Evolutionary conservation across 2,888 invertebrate species (phyloP), one percentile per base, ranked within the genome.

Genomic region (Luffia ferchaultella): DNA sequence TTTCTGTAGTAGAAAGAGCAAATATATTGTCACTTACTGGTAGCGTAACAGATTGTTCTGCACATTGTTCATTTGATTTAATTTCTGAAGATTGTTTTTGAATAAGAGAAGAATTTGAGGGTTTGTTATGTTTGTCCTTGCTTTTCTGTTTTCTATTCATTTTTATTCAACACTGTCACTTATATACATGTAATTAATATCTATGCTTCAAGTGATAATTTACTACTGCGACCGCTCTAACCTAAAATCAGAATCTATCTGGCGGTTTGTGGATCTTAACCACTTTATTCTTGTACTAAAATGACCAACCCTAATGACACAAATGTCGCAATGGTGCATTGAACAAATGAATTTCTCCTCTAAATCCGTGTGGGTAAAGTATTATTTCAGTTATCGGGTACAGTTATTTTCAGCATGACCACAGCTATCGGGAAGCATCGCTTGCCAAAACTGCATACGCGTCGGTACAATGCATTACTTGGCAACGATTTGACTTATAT

Each of bases 81-180:
- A 12, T 53, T 52, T 60, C 61, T 3, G 30, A 12, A 30, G 5
- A 7, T 18, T 57, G 52, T 52, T 59, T 60, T 48, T 64, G 62
- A 0, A 59, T 60, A 18, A 65, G 64, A 49, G 55, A 62, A 2
- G 63, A 64, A 48, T 62, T 68, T 18, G 51, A 57, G 5, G 63
- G 60, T 57, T 69, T 76, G 55, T 59, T 65, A 46, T 56, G 60
- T 18, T 65, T 70, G 50, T 73, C 71, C 70, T 78, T 83, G 59
- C 66, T 68, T 67, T 82, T 82, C 48, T 61, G 63, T 63, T 76
- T 80, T 51, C 63, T 60, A 55, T 76, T 76, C 80, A 82, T 80
- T 60, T 30, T 20, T 5, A 1, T 18, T n/a, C 16, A n/a, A 9
- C 15, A 18, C 42, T 30, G 3, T 30, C 30, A 30, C 30, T 30